Evolutionary conservation across 2,113 vertebrate species (phyloP).

Genomic region (Sander lucioperca): DNA sequence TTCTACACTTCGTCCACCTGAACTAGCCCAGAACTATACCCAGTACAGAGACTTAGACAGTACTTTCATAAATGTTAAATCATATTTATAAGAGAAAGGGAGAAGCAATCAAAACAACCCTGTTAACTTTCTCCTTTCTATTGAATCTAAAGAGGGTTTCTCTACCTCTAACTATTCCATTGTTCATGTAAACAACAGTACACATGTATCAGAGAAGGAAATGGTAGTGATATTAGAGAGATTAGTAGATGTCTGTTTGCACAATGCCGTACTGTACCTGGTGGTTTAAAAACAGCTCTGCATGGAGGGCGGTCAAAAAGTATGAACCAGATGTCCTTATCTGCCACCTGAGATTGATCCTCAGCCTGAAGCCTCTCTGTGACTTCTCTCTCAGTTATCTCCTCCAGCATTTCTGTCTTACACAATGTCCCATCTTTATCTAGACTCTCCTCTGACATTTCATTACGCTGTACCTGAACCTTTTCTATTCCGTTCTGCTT

Average conservation of each 20-base stretch:
- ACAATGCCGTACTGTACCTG: constrained; percentile 69
- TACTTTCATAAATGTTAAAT: constrained; percentile 3
- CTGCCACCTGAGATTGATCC: constrained; percentile 21
- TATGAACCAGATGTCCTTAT: constrained; percentile 69
- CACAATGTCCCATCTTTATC: constrained; percentile 1
- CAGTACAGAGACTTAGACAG: not conserved
- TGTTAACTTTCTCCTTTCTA: not conserved
- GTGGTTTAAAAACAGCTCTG: constrained; percentile 49
- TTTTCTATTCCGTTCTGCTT: constrained; percentile 7
- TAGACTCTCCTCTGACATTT: constrained; percentile 12
- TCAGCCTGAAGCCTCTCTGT: constrained; percentile 7
- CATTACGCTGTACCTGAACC: not conserved
- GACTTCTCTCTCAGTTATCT: not conserved
- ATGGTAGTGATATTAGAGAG: not conserved
- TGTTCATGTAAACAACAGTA: not conserved
- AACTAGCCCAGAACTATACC: not conserved
- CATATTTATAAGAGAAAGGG: not conserved
- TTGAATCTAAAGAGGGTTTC: not conserved
- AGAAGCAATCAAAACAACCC: not conserved
- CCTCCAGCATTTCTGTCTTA: constrained; percentile 19
- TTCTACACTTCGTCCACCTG: not conserved
- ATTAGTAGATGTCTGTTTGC: constrained; percentile 6
- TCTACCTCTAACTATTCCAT: not conserved
- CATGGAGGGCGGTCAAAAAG: constrained; percentile 61
- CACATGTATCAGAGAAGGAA: not conserved